phyloP scores from a whole-genome alignment of 2,113 vertebrate species.

The Alouatta palliata region DNA sequence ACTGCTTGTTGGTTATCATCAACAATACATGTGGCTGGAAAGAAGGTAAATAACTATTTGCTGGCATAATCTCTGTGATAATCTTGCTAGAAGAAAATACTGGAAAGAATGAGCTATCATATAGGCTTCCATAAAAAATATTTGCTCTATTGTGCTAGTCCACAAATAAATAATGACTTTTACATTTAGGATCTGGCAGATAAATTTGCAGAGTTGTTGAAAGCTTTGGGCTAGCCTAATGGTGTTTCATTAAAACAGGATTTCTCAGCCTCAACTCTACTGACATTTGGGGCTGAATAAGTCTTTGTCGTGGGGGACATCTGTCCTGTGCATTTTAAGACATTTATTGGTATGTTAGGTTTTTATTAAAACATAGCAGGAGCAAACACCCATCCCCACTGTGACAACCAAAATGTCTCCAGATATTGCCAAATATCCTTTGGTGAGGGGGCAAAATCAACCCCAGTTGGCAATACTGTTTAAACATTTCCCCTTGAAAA shows the following conservation, averaged over 20 bases:
- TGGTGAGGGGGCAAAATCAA: background rate
- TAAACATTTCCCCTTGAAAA: slow-evolving; percentile 37
- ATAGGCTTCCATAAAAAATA: background rate
- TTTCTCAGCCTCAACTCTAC: background rate
- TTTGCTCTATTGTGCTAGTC: background rate
- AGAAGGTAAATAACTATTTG: slow-evolving; percentile 45
- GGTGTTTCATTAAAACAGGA: background rate
- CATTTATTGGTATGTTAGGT: background rate
- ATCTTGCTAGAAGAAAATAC: slow-evolving; percentile 35
- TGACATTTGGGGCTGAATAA: background rate
- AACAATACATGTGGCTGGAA: background rate
- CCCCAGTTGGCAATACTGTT: background rate
- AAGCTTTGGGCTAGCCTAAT: background rate
- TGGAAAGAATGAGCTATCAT: background rate
- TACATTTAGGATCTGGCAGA: background rate
- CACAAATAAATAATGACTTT: background rate
- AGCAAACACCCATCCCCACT: background rate
- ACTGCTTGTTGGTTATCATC: background rate
- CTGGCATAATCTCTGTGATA: background rate
- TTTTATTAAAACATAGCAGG: background rate
- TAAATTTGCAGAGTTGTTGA: background rate
- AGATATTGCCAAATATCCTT: background rate
- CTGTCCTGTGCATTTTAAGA: background rate
- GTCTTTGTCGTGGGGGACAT: background rate
- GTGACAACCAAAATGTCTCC: background rate